Evolutionary conservation across 1,140 invertebrate species (phyloP).

Genomic region (Dinoponera quadriceps): DNA sequence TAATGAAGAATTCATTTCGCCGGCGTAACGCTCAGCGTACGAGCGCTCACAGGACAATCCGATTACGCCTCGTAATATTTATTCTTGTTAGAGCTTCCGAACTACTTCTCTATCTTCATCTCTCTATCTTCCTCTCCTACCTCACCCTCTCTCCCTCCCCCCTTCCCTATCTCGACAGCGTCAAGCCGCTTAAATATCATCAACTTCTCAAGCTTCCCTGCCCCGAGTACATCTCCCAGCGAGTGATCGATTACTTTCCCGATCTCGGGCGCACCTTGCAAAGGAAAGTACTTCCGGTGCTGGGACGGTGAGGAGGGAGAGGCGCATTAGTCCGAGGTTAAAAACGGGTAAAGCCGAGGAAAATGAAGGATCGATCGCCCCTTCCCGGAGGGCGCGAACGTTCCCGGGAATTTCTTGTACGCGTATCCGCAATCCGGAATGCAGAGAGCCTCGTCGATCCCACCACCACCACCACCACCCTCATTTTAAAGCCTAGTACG

Average conservation of each 20-base stretch:
- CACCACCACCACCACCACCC: background rate
- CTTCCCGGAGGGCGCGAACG: background rate
- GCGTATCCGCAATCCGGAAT: conserved; percentile 38
- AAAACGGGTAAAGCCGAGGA: conserved; percentile 52
- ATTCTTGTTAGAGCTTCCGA: background rate
- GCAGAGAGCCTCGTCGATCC: background rate
- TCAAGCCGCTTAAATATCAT: conserved; percentile 20
- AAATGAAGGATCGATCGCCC: conserved; percentile 43
- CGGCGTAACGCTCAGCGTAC: background rate
- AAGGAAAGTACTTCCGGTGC: conserved; percentile 3
- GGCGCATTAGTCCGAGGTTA: conserved; percentile 31
- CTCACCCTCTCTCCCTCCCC: no score
- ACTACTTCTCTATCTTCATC: background rate
- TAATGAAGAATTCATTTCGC: background rate
- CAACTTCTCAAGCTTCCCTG: conserved; percentile 27
- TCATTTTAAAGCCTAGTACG: background rate
- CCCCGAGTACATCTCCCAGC: background rate
- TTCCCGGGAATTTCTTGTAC: conserved; percentile 19
- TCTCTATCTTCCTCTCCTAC: no score
- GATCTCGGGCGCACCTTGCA: background rate
- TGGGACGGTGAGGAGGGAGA: no score
- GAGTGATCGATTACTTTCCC: conserved; percentile 46
- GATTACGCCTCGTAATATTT: background rate
- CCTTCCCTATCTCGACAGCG: no score
- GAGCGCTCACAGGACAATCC: background rate